phyloP scores from a whole-genome alignment of 2,797 vertebrate genomes.

The Lepilemur septentrionalis region DNA sequence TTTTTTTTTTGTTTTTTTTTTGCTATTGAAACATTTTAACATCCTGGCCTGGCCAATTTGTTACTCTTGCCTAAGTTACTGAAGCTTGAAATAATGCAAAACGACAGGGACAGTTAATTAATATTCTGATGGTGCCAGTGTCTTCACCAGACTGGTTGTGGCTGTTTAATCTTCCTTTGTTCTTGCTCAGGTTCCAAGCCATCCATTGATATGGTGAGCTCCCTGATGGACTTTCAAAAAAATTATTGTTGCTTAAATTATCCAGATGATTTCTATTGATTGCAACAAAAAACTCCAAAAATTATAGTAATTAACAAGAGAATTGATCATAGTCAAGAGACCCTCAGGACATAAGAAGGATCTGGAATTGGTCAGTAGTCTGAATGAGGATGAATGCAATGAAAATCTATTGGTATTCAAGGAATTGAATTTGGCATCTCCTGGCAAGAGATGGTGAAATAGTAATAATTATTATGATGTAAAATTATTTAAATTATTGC shows the following conservation, averaged over 20 bases:
- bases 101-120: background rate
- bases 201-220: background rate
- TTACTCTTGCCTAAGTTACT: background rate
- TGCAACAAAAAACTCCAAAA: background rate
- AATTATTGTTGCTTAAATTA: background rate
- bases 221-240: background rate
- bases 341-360: background rate
- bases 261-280: slow-evolving; percentile 6
- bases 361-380: background rate
- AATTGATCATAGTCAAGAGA: background rate
- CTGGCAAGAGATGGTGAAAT: background rate
- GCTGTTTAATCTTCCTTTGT: background rate
- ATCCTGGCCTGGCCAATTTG: background rate
- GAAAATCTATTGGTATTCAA: background rate
- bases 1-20: background rate
- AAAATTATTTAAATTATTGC: background rate
- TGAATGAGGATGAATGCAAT: background rate
- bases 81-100: background rate
- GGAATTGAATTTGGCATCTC: background rate
- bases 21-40: background rate
- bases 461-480: background rate
- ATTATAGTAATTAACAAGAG: background rate
- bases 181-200: background rate
- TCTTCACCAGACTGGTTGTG: background rate
- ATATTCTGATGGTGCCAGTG: background rate